phyloP scores from a whole-genome alignment of 1,140 invertebrate genomes.

The Plodia interpunctella region DNA sequence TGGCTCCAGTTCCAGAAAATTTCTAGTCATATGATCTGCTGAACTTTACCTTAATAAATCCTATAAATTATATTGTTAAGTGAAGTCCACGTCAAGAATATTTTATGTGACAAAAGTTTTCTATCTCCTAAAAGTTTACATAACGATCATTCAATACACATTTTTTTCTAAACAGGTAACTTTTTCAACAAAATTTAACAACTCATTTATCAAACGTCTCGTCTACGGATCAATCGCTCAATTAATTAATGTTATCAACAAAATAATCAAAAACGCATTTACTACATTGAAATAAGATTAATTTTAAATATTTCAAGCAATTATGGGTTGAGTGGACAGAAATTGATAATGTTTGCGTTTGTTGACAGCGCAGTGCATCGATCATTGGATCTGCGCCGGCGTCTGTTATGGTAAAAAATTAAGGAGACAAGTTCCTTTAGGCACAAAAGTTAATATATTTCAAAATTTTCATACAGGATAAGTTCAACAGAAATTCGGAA shows the following conservation, averaged over 20 bases:
- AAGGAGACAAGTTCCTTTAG: too few species aligned
- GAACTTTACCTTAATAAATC: too few species aligned
- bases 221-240: constrained; percentile 23
- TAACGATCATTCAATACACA: too few species aligned
- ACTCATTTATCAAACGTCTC: constrained; percentile 3
- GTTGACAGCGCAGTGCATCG: constrained; percentile 11
- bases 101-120: too few species aligned
- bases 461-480: too few species aligned
- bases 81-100: too few species aligned
- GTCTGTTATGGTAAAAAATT: constrained; percentile 12
- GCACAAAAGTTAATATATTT: too few species aligned
- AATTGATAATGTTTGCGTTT: constrained; percentile 8
- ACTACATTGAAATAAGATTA: background rate
- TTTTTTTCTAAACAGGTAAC: constrained; percentile 4
- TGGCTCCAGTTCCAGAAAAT: too few species aligned
- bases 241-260: constrained; percentile 29
- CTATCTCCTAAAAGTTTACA: too few species aligned
- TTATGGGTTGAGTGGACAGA: background rate
- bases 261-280: background rate
- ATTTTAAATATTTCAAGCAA: background rate
- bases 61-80: too few species aligned
- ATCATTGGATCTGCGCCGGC: constrained; percentile 22
- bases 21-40: too few species aligned
- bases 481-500: too few species aligned
- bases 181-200: background rate